Base-by-base conservation (phyloP, 2,797 vertebrate species). In the Thunnus albacares region DNA sequence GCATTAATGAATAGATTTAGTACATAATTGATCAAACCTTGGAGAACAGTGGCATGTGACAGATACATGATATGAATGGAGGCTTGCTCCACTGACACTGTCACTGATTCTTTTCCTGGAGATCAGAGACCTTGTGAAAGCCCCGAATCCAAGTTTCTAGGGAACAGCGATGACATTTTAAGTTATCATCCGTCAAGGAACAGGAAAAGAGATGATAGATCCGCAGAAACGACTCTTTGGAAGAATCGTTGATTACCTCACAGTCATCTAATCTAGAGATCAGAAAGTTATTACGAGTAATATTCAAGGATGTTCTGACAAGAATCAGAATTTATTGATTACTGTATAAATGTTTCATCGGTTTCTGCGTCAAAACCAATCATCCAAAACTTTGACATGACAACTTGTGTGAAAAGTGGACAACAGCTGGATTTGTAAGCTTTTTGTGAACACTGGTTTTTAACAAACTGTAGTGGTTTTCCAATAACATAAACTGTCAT, bases 21-120 rank as follows among this genome's bases (percentile, higher is more conserved):
- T 87, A 58, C 82, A 93, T 92, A 93, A 93, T 86, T 90, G 90
- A 93, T 93, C 87, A 90, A 59, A 87, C 86, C 70, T 71, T 56
- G 59, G 79, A 74, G 55, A 69, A 79, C 77, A 74, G 82, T 81
- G 71, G 62, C 60, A n/a, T 81, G 83, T 77, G 82, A 89, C 86
- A 71, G 66, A 76, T 55, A 63, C 52, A 66, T 13, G 55, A 58
- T 60, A 24, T 53, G 45, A 82, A 73, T 33, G 55, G 59, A 71
- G 61, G 33, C 59, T 20, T 41, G 73, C 33, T 79, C 77, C 8
- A 8, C 71, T 80, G 81, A 83, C 60, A 75, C 20, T 11, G 59
- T 72, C 71, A 22, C 55, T 24, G 66, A 82, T 69, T 76, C 43
- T 65, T 91, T 24, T 87, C 74, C 75, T 82, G 63, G 74, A 91